Evolutionary conservation across 2,797 vertebrate genomes (phyloP).

Genomic region (Trachops cirrhosus): DNA sequence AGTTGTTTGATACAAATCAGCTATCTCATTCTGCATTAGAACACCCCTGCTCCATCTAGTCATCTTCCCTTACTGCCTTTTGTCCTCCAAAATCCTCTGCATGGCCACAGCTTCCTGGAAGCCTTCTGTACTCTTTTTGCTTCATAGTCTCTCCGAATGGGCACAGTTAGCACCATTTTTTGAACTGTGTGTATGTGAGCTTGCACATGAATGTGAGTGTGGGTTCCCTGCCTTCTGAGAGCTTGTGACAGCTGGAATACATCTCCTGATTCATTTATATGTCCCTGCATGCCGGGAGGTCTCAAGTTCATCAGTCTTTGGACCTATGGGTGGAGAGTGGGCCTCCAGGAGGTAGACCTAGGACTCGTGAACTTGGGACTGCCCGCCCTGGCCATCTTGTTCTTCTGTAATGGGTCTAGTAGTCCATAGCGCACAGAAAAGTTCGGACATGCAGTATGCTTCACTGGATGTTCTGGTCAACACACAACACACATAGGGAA

Average conservation of each 20-base stretch:
- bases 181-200: neutral
- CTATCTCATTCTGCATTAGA: neutral
- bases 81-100: neutral
- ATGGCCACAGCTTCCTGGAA: neutral
- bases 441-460: neutral
- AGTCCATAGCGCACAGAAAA: neutral
- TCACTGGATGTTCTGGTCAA: neutral
- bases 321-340: neutral
- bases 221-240: neutral
- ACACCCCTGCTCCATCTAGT: neutral
- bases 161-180: neutral
- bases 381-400: neutral
- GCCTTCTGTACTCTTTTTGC: neutral
- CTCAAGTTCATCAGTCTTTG: neutral
- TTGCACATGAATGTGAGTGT: neutral
- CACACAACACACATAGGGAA: neutral
- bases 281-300: rapidly evolving
- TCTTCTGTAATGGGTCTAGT: neutral
- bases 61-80: neutral
- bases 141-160: neutral
- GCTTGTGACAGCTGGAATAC: neutral
- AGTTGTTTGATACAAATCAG: neutral
- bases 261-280: neutral
- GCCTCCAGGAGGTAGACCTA: neutral
- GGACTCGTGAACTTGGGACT: neutral